Evolutionary conservation across 2,797 vertebrate genomes (phyloP).

Genomic region (Craterocephalus amniculus): DNA sequence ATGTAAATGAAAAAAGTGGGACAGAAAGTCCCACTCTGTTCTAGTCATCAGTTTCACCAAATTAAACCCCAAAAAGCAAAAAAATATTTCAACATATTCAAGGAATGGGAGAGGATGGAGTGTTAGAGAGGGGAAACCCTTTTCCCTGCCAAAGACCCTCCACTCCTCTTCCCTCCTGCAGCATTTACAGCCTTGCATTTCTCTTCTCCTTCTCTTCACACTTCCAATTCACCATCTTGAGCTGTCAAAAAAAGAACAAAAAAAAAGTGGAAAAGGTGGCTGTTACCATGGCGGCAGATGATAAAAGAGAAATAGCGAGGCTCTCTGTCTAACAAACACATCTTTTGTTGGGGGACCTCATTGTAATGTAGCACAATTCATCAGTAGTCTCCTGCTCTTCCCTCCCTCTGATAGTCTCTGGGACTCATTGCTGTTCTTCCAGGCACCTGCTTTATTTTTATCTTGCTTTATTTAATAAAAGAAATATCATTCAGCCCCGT

Average conservation of each 20-base stretch:
- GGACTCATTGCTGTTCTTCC: constrained; percentile 50
- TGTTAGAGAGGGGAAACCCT: constrained; percentile 46
- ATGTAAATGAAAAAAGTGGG: too few relatives aligned
- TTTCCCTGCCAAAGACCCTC: constrained; percentile 31
- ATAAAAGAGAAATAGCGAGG: constrained; percentile 53
- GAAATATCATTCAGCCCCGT: constrained; percentile 33
- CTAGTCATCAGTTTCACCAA: constrained; percentile 29
- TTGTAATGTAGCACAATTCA: constrained; percentile 42
- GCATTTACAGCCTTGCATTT: constrained; percentile 7
- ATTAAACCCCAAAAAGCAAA: constrained; percentile 7
- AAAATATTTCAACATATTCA: neutral
- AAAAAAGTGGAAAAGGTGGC: constrained; percentile 36
- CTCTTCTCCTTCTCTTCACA: constrained; percentile 24
- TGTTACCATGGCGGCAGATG: constrained; percentile 69
- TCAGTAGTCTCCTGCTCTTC: constrained; percentile 17
- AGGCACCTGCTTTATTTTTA: constrained; percentile 53
- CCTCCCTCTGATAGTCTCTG: constrained; percentile 34
- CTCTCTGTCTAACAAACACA: constrained; percentile 48
- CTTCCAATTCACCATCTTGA: constrained; percentile 47
- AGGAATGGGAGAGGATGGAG: neutral
- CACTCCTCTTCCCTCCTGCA: constrained; percentile 31
- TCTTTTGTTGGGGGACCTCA: constrained; percentile 48
- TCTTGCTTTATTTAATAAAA: constrained; percentile 57
- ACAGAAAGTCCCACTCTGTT: constrained; percentile 30
- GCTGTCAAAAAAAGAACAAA: constrained; percentile 41